These are phyloP conservation scores for Eupithecia subumbrata DNA, from an alignment of 2,888 invertebrate species.

Conservation along the genomic window DNA sequence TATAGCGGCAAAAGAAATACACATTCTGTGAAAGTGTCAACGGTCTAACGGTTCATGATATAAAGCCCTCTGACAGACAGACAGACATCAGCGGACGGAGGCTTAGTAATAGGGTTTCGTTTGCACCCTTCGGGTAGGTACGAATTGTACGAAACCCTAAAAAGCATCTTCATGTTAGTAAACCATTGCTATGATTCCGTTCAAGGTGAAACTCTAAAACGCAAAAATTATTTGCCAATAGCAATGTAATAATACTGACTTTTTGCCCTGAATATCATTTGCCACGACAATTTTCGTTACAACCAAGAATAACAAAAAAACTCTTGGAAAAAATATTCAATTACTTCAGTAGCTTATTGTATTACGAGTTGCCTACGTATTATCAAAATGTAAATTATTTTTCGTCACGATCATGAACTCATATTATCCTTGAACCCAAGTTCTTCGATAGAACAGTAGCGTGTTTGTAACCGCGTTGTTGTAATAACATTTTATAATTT, in stretches of 20 bases:
- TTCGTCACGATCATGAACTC: slow-evolving; percentile 41
- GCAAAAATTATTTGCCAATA: neutral
- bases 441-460: slow-evolving; percentile 45
- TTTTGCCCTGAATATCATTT: neutral
- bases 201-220: neutral
- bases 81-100: too few relatives aligned
- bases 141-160: too few relatives aligned
- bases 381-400: slow-evolving; percentile 13
- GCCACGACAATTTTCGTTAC: neutral
- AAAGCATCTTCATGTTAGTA: too few relatives aligned
- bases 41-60: too few relatives aligned
- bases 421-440: slow-evolving; percentile 46
- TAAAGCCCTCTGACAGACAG: too few relatives aligned
- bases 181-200: neutral
- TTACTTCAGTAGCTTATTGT: neutral
- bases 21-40: too few relatives aligned
- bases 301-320: neutral
- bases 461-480: slow-evolving; percentile 34
- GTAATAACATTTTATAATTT: neutral
- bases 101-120: too few relatives aligned
- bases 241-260: neutral
- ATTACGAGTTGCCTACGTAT: neutral
- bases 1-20: too few relatives aligned
- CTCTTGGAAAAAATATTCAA: neutral
- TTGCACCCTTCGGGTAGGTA: too few relatives aligned